Base-by-base conservation (phyloP, 92 coral and sea anemone species). In the Anthopleura xanthogrammica region DNA sequence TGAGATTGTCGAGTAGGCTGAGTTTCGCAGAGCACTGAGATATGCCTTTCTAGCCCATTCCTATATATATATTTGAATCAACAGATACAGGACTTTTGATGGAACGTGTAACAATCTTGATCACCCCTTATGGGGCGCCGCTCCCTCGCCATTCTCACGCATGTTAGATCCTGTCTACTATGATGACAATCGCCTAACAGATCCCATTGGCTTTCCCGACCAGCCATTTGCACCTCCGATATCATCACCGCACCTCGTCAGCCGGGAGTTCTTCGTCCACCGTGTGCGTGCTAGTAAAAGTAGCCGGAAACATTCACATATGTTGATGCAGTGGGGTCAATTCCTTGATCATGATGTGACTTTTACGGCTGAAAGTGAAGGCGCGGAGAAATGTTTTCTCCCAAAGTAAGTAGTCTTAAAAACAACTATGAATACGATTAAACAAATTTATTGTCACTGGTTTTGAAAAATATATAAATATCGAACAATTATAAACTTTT, bases 321-420 rank as follows among this genome's bases (percentile, higher is more conserved):
- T 96, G 99, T 73, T 96, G 81, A 96, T 96, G 99, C 99, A 96
- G 78, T 96, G 99, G 99, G 99, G 99, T 3, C 99, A 96, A 87
- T 96, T 96, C 82, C 70, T 96, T 36, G 99, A 96, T 55, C 99
- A 96, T 52, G 99, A 96, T 58, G 58, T 96, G 57, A 91, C 99
- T 19, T 96, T 96, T 52, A 94, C 99, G 56, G 99, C 98, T 72
- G 99, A 96, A 81, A 96, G 98, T 65, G 99, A 96, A 80, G 99
- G 98, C 2, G 94, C 97, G 1, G 91, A 94, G 62, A 85, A 75
- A 48, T 96, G 99, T 56, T 88, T 90, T 52, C 74, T 96, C 17
- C 99, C 99, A 41, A 94, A 93, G 99, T 96, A 86, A 78, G 93
- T 89, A 29, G 50, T 46, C 3, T n/a, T n/a, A n/a, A n/a, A 0